These are phyloP conservation scores for Cephus spinipes DNA, from an alignment of 2,888 invertebrate genomes.

Conservation along the genomic window DNA sequence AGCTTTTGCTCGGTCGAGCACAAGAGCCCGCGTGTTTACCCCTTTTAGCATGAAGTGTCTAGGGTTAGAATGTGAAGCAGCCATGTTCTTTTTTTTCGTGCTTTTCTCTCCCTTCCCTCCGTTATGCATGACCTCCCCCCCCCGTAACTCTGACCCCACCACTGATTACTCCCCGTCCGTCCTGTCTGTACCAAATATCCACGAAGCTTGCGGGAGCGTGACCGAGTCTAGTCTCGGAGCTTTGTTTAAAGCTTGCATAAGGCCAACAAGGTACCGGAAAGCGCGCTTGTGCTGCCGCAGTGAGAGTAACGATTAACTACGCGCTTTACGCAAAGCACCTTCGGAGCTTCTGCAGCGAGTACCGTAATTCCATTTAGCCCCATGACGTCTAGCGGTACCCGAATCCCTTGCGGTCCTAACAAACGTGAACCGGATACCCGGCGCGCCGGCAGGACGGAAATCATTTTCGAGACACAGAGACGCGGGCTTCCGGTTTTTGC, in stretches of 20 bases:
- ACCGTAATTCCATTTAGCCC: not conserved
- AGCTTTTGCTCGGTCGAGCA: constrained; percentile 17
- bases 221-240: not conserved
- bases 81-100: constrained; percentile 17
- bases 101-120: not conserved
- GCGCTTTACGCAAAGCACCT: not conserved
- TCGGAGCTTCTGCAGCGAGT: not conserved
- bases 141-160: not conserved
- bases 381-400: not conserved
- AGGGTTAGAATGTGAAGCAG: constrained; percentile 40
- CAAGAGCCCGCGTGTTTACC: constrained; percentile 46
- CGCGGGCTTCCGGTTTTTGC: constrained; percentile 8
- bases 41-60: constrained; percentile 47
- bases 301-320: not conserved
- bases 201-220: not conserved
- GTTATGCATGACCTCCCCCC: constrained; percentile 13
- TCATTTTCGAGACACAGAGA: not conserved
- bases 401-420: not conserved
- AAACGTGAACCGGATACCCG: not conserved
- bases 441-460: not conserved
- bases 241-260: constrained; percentile 18
- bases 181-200: not conserved
- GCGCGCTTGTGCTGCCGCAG: constrained; percentile 18
- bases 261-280: constrained; percentile 19
- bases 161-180: not conserved